These are phyloP conservation scores for Panthera uncia DNA, from an alignment of 2,113 vertebrate genomes.

Conservation along the genomic window DNA sequence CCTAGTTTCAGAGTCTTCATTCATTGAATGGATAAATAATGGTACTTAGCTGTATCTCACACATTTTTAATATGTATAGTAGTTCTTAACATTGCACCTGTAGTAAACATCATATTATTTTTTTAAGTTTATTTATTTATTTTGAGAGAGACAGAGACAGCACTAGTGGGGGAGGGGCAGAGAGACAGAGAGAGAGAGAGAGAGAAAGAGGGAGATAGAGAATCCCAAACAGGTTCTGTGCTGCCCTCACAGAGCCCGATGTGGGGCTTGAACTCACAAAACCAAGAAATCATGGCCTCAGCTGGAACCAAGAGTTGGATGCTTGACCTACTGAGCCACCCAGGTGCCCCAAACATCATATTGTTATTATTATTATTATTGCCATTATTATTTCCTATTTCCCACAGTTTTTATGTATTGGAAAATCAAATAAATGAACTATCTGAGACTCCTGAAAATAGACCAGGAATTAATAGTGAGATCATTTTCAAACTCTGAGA, in stretches of 20 bases:
- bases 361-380: background rate
- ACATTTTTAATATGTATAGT: background rate
- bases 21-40: background rate
- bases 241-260: too few relatives aligned
- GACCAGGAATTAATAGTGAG: background rate
- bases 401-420: background rate
- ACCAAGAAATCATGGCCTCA: too few relatives aligned
- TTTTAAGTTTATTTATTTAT: too few relatives aligned
- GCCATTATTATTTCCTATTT: background rate
- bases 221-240: too few relatives aligned
- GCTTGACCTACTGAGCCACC: too few relatives aligned
- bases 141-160: too few relatives aligned
- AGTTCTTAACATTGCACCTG: background rate
- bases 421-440: background rate
- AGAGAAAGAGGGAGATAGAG: too few relatives aligned
- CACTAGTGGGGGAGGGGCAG: too few relatives aligned
- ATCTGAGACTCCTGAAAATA: background rate
- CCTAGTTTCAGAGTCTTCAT: background rate
- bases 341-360: background rate
- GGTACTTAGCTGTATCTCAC: background rate
- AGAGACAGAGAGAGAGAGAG: too few relatives aligned
- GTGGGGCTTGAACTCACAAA: too few relatives aligned
- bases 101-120: background rate
- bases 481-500: background rate
- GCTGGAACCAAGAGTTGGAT: too few relatives aligned